Conservation (phyloP, 2,113 vertebrate species). For the Lipotes vexillifer region DNA sequence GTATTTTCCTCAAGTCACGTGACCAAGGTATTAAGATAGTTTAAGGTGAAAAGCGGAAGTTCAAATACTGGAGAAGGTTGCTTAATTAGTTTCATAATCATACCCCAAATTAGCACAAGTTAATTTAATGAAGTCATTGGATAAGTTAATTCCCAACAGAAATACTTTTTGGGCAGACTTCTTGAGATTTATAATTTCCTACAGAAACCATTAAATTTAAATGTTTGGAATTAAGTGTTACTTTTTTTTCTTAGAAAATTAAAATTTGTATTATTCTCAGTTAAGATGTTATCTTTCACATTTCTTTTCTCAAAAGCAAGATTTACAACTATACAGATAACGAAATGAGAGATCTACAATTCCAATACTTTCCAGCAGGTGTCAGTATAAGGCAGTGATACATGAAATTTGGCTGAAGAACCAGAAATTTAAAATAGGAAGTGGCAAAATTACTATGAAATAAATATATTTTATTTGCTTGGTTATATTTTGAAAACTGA, state of each 20-base stretch:
- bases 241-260: constrained; percentile 2
- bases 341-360: constrained; percentile 52
- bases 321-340: constrained; percentile 9
- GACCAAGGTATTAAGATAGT: not conserved
- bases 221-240: not conserved
- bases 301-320: constrained; percentile 45
- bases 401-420: constrained; percentile 53
- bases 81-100: not conserved
- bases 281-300: not conserved
- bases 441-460: constrained; percentile 58
- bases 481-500: constrained; percentile 4
- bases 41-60: not conserved
- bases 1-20: not conserved
- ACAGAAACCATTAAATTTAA: constrained; percentile 16
- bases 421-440: constrained; percentile 49
- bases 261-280: not conserved
- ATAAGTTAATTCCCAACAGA: constrained; percentile 18
- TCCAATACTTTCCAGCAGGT: constrained; percentile 81
- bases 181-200: not conserved
- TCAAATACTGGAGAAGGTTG: not conserved
- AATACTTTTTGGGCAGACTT: not conserved
- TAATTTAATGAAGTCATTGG: constrained; percentile 6
- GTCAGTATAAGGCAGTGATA: constrained; percentile 85
- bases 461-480: constrained; percentile 48
- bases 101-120: not conserved